Evolutionary conservation across 2,113 vertebrate species (phyloP).

Genomic region (Oxygymnocypris stewartii): DNA sequence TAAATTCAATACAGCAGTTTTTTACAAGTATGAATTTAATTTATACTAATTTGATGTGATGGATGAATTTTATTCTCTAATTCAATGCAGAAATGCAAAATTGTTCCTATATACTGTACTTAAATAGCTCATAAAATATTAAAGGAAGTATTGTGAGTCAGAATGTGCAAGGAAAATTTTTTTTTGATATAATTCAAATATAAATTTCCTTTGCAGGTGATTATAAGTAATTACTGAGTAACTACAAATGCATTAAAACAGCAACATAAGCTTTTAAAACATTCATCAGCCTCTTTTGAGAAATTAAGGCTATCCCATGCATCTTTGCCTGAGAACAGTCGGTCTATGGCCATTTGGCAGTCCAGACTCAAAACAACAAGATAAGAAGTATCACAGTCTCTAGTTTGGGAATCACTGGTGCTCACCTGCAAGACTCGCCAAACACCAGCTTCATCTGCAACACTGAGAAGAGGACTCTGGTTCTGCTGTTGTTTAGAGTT

Average conservation of each 20-base stretch:
- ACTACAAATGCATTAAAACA: too few species aligned
- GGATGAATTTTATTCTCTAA: neutral
- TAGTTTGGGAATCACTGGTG: too few species aligned
- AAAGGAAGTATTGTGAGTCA: neutral
- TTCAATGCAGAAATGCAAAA: neutral
- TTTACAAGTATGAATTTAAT: neutral
- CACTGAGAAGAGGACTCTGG: too few species aligned
- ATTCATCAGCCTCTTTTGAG: neutral
- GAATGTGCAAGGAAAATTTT: neutral
- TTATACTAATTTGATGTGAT: neutral
- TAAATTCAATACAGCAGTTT: too few species aligned
- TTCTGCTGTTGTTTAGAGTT: neutral
- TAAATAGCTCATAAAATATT: neutral
- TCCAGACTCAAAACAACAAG: too few species aligned
- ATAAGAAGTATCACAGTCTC: too few species aligned
- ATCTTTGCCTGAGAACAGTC: neutral
- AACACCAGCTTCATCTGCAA: too few species aligned
- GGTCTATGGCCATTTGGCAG: too few species aligned
- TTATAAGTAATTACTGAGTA: neutral
- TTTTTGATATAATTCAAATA: neutral
- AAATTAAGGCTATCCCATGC: neutral
- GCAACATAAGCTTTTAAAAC: neutral
- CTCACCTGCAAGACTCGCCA: too few species aligned
- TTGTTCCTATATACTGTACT: too few species aligned
- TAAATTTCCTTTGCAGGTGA: neutral